Evolutionary conservation across 2,888 invertebrate species (phyloP).

Genomic region (Gryllus longicercus): DNA sequence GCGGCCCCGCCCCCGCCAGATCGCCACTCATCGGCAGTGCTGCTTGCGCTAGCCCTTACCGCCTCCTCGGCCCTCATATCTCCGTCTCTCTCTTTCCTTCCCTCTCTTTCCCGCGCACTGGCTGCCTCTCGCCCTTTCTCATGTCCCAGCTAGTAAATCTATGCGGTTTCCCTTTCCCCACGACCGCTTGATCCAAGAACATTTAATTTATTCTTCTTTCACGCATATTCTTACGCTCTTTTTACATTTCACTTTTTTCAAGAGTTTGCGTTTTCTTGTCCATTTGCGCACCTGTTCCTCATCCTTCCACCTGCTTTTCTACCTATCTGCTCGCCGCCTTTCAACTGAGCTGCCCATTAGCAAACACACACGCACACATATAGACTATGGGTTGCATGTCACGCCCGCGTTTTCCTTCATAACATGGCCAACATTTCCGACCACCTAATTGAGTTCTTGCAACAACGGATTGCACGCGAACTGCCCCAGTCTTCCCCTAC

Average conservation of each 20-base stretch:
- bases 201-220: no score
- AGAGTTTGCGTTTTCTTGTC: background rate
- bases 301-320: background rate
- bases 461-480: slow-evolving; percentile 26
- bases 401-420: slow-evolving; percentile 20
- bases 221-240: no score
- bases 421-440: slow-evolving; percentile 27
- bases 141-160: no score
- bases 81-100: no score
- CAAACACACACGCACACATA: slow-evolving; percentile 23
- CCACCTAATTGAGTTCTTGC: slow-evolving; percentile 31
- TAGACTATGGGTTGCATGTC: slow-evolving; percentile 24
- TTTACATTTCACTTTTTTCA: no score
- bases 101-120: no score
- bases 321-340: background rate
- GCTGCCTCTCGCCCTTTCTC: no score
- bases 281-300: background rate
- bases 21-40: no score
- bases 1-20: background rate
- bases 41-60: no score
- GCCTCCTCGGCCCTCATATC: no score
- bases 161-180: no score
- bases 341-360: slow-evolving; percentile 24
- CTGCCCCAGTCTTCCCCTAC: slow-evolving; percentile 19
- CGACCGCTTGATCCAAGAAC: no score